Evolutionary conservation across 2,797 vertebrate species (phyloP).

Genomic region (Periparus ater): DNA sequence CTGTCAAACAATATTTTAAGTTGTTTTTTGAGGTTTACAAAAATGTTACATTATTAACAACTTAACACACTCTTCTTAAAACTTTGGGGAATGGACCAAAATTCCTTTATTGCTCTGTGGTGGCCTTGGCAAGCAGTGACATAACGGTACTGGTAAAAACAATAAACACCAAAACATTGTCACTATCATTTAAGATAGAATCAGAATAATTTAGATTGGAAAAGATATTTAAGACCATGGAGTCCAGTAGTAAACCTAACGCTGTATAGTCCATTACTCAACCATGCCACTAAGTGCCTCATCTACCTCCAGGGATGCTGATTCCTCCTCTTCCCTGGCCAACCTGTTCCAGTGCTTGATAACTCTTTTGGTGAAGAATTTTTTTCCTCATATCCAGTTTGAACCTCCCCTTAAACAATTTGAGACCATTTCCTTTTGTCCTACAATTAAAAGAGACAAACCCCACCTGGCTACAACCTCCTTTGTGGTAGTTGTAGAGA

Average conservation of each 20-base stretch:
- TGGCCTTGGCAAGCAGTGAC: background rate
- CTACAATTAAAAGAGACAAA: background rate
- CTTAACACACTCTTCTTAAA: background rate
- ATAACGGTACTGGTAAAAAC: background rate
- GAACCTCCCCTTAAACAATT: background rate
- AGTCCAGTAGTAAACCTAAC: background rate
- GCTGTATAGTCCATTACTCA: background rate
- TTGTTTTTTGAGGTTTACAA: background rate
- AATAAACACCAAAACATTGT: background rate
- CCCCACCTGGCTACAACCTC: background rate
- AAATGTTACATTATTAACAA: background rate
- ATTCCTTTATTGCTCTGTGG: background rate
- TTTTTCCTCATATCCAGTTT: background rate
- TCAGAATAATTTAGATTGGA: background rate
- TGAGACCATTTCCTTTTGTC: background rate
- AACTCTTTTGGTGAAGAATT: background rate
- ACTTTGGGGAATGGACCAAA: background rate
- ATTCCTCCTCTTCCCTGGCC: too few relatives aligned
- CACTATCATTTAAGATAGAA: background rate
- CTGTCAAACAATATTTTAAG: background rate
- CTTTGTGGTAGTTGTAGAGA: background rate
- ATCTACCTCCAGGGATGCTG: background rate
- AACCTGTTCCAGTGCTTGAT: background rate
- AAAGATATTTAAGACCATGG: background rate
- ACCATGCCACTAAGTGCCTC: background rate